Evolutionary conservation across 2,113 vertebrate genomes (phyloP), one percentile per base, ranked within the genome.

Genomic region (Gavialis gangeticus): DNA sequence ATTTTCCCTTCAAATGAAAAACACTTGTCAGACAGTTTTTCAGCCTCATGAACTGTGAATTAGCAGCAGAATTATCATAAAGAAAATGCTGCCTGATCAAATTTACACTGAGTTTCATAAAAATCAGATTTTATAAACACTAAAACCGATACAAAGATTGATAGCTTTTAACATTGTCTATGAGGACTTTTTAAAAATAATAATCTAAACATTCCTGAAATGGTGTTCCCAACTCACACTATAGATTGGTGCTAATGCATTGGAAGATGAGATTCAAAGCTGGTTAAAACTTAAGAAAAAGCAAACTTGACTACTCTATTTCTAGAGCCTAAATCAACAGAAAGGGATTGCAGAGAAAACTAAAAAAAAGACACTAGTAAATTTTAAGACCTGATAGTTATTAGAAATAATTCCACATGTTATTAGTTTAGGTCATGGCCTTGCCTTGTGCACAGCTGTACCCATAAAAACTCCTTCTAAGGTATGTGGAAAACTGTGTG

Each of bases 11-110:
- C 88, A 94, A 85, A 93, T 85, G 89, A 66, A 88, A 91, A 93
- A 73, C 77, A 87, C 60, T 95, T 94, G 84, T 95, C 82, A 93
- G 87, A 93, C 86, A 93, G 82, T 85, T 97, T 94, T 96, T 77
- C 95, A 96, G 87, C 55, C 81, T 78, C 79, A 55, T 82, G 76
- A 82, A 88, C 67, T 75, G 77, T 89, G 91, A 91, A 89, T 84
- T 89, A 82, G 57, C 55, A 79, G 88, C 75, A 92, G 82, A 75
- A 87, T 79, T 89, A 73, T 79, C 73, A 93, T 75, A 73, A 90
- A 93, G 88, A 94, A 94, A 92, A 90, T 60, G 80, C 83, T 84
- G 79, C 81, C 57, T 87, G 64, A 19, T 94, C 92, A 1, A 2
- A 73, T 94, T 94, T 34, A 0, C 2, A 91, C 71, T 91, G 76